Conservation (phyloP, 1,140 invertebrate species). For the Drosophila punjabiensis region DNA sequence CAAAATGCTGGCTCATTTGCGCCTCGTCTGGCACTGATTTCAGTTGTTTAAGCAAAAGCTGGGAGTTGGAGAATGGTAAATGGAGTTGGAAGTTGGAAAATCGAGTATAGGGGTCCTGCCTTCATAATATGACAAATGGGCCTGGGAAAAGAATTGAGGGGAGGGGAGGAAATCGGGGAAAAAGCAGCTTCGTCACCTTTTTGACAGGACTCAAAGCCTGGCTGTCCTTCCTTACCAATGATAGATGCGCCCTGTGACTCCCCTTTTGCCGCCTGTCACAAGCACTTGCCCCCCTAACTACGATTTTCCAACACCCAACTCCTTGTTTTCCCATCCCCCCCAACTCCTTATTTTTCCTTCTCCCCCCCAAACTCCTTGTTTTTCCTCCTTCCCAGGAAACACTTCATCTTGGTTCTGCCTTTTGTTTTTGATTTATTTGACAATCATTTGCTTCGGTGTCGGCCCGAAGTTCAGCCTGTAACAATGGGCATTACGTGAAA, state of each 20-base stretch:
- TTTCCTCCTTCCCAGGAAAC: background rate
- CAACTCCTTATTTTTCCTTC: no score
- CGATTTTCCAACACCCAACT: background rate
- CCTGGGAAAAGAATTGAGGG: constrained; percentile 7
- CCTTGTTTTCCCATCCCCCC: background rate
- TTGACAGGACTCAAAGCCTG: constrained; percentile 48
- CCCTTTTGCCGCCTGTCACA: constrained; percentile 19
- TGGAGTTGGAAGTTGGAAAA: constrained; percentile 14
- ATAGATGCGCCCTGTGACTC: constrained; percentile 38
- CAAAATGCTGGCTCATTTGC: constrained; percentile 79
- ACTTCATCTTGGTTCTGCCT: constrained; percentile 45
- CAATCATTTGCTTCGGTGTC: constrained; percentile 73
- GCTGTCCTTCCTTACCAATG: constrained; percentile 30
- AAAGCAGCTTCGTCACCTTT: constrained; percentile 71
- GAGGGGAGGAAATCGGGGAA: background rate
- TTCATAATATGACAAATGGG: constrained; percentile 79
- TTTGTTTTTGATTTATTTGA: constrained; percentile 80
- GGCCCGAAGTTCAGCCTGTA: constrained; percentile 24
- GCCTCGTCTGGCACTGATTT: constrained; percentile 70
- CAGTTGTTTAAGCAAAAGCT: constrained; percentile 33
- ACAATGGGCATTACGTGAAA: constrained; percentile 76
- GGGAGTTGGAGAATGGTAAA: constrained; percentile 14
- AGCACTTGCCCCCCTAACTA: constrained; percentile 20
- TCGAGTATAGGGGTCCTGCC: background rate
- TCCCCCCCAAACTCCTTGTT: background rate